phyloP scores from a whole-genome alignment of 2,888 invertebrate genomes.

The Thalpophila matura region DNA sequence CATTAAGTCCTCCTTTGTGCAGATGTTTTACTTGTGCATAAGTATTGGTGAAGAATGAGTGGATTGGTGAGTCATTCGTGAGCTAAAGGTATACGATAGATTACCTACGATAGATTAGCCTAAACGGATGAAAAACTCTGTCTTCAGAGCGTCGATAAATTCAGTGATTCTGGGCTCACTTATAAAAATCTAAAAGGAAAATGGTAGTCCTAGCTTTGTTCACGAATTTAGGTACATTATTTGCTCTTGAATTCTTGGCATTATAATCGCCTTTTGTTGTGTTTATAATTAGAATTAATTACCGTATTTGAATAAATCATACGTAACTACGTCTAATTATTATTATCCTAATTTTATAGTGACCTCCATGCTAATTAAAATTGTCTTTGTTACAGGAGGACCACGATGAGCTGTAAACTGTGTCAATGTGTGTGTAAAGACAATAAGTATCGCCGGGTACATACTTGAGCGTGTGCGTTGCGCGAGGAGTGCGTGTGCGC shows the following conservation, averaged over 20 bases:
- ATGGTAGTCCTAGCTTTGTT: background rate
- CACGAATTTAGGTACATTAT: conserved; percentile 11
- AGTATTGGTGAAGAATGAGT: no score
- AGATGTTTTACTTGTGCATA: no score
- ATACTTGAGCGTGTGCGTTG: conserved; percentile 64
- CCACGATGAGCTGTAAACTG: conserved; percentile 86
- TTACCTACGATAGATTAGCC: no score
- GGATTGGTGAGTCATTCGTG: no score
- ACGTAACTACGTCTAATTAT: conserved; percentile 11
- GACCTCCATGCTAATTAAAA: conserved; percentile 34
- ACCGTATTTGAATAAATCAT: background rate
- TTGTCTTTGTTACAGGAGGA: conserved; percentile 83
- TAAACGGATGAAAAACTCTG: no score
- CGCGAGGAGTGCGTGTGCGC: conserved; percentile 59
- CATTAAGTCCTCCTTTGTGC: no score
- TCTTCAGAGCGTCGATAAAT: no score
- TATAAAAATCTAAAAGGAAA: no score
- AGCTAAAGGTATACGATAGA: no score
- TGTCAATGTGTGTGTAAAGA: conserved; percentile 76
- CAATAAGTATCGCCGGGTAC: conserved; percentile 79
- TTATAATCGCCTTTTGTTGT: conserved; percentile 14
- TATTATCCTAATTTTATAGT: background rate
- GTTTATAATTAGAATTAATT: conserved; percentile 23
- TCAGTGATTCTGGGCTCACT: no score
- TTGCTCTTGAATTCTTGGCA: conserved; percentile 26